These are phyloP conservation scores for Laothoe populi DNA, from an alignment of 2,888 invertebrate species.

Conservation along the genomic window DNA sequence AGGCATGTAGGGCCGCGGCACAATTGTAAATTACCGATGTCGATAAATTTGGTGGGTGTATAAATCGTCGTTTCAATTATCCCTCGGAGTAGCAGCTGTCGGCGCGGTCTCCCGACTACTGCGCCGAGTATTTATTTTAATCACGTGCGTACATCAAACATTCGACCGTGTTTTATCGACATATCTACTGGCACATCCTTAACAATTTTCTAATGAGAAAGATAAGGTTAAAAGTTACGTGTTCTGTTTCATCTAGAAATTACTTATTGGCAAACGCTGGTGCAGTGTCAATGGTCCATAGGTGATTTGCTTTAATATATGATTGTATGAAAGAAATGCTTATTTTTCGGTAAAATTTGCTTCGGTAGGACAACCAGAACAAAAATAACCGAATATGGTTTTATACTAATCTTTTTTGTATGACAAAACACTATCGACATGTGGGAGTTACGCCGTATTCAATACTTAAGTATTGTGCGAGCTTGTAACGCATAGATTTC, in stretches of 20 bases:
- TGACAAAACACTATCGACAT: too few relatives aligned
- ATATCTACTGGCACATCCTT: slow-evolving; percentile 55
- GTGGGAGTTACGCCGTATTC: too few relatives aligned
- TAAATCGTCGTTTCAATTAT: slow-evolving; percentile 84
- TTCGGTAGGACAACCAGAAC: too few relatives aligned
- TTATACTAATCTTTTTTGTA: too few relatives aligned
- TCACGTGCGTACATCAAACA: slow-evolving; percentile 67
- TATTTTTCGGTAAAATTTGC: too few relatives aligned
- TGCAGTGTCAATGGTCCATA: neutral
- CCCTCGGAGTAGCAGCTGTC: slow-evolving; percentile 78
- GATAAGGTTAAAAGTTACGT: slow-evolving; percentile 14
- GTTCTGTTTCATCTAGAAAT: slow-evolving; percentile 11
- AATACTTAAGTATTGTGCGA: too few relatives aligned
- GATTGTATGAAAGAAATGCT: neutral
- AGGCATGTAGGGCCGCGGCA: slow-evolving; percentile 49
- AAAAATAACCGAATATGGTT: too few relatives aligned
- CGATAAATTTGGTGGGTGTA: slow-evolving; percentile 81
- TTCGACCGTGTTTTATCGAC: slow-evolving; percentile 62
- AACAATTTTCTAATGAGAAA: slow-evolving; percentile 54
- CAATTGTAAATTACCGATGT: slow-evolving; percentile 72
- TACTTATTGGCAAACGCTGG: neutral
- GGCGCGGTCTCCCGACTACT: slow-evolving; percentile 61
- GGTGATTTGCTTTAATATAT: neutral
- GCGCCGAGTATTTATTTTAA: slow-evolving; percentile 80
- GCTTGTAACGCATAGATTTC: too few relatives aligned